A percentile compares a stretch with the other conserved stretches of the same genome.
Conservation (phyloP, 1,140 invertebrate species). For the Drosophila repleta region DNA sequence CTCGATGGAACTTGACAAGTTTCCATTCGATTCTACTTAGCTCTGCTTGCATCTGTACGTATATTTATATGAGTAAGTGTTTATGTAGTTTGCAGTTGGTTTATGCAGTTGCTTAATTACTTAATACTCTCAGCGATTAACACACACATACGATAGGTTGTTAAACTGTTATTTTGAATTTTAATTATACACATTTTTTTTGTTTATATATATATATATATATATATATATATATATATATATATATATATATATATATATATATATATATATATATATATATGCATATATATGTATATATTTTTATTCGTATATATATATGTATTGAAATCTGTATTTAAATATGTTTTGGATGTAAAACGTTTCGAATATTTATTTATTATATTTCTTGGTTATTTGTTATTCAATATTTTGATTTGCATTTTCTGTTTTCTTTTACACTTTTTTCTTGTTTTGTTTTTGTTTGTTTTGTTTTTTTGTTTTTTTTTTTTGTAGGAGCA, state of each 20-base stretch:
- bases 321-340: constrained; percentile 26
- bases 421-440: constrained; percentile 40
- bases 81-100: constrained; percentile 29
- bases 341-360: constrained; percentile 62
- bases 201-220: constrained; percentile 50
- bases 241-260: constrained; percentile 31
- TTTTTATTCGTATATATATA: constrained; percentile 17
- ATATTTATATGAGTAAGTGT: constrained; percentile 12
- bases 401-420: constrained; percentile 65
- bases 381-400: constrained; percentile 61
- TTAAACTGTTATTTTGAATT: constrained; percentile 61
- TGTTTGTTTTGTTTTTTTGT: constrained; percentile 23
- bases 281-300: constrained; percentile 45
- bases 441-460: constrained; percentile 22
- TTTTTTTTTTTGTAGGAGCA: constrained; percentile 66
- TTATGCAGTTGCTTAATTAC: constrained; percentile 57
- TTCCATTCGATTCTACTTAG: constrained; percentile 16
- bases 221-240: constrained; percentile 35
- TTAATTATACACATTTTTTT: constrained; percentile 66
- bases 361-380: constrained; percentile 70
- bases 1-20: constrained; percentile 20
- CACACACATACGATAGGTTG: constrained; percentile 66
- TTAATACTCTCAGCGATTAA: constrained; percentile 75
- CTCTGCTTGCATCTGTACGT: neutral
- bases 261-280: constrained; percentile 8